phyloP scores from a whole-genome alignment of 2,797 vertebrate genomes.

The Ctenopoma multispine region DNA sequence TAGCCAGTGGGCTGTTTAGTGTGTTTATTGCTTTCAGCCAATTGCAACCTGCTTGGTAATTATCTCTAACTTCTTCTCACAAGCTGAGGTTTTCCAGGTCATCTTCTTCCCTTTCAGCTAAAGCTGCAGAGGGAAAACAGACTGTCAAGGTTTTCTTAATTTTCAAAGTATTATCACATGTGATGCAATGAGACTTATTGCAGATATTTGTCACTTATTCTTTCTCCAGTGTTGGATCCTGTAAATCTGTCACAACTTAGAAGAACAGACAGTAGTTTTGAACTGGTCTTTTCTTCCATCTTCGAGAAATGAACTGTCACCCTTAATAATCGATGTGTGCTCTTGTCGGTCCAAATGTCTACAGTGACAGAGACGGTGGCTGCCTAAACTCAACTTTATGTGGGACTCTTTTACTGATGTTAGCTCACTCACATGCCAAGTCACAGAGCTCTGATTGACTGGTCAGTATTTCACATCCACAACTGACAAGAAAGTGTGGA shows the following conservation, averaged over 20 bases:
- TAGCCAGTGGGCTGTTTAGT: not conserved
- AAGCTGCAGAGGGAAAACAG: not conserved
- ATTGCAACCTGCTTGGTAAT: not conserved
- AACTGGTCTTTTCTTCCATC: not conserved
- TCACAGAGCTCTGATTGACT: not conserved
- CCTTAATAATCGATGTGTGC: not conserved
- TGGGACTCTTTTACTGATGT: no score
- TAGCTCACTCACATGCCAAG: not conserved
- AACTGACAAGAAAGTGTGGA: not conserved
- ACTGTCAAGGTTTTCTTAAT: not conserved
- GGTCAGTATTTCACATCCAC: not conserved
- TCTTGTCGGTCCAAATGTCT: not conserved
- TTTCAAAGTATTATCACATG: not conserved
- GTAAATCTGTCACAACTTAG: not conserved
- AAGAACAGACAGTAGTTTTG: not conserved
- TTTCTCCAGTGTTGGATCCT: not conserved
- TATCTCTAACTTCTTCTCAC: not conserved
- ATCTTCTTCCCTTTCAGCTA: not conserved
- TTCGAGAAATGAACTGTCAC: not conserved
- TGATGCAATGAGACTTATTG: not conserved
- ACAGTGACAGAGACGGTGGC: no score
- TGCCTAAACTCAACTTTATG: no score
- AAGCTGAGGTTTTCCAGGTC: not conserved
- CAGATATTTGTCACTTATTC: not conserved
- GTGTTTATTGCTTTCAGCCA: not conserved